Conservation (phyloP, 2,797 vertebrate genomes). For the Hapalemur alaotrensis region DNA sequence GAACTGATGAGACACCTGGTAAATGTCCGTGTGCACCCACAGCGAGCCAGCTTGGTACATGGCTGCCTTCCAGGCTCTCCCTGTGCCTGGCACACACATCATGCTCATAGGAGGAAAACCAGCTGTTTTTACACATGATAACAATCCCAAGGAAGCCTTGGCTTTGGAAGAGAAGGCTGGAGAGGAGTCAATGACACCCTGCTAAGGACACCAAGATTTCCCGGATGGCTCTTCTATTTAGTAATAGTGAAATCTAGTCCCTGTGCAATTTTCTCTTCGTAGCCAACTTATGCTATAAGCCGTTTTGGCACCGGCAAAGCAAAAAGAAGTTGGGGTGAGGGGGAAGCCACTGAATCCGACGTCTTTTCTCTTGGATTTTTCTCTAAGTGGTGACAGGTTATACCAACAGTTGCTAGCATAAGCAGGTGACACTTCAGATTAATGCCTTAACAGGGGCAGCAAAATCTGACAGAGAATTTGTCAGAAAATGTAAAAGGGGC, state of each 20-base stretch:
- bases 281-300: background rate
- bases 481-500: constrained; percentile 41
- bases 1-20: constrained; percentile 52
- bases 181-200: background rate
- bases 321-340: background rate
- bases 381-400: constrained; percentile 56
- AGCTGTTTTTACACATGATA: background rate
- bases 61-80: background rate
- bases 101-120: constrained; percentile 1
- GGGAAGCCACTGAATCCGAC: background rate
- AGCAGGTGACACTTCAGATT: constrained; percentile 54
- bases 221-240: background rate
- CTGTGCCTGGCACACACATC: background rate
- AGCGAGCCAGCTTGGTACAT: background rate
- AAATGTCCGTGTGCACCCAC: background rate
- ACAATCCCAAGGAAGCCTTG: background rate
- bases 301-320: background rate
- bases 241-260: constrained; percentile 50
- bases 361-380: constrained; percentile 52
- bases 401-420: constrained; percentile 33
- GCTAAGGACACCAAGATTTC: constrained; percentile 8
- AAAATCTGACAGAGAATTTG: constrained; percentile 64
- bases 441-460: constrained; percentile 59
- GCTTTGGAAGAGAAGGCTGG: constrained; percentile 5
- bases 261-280: background rate